Evolutionary conservation across 2,113 vertebrate species (phyloP).

Genomic region (Eublepharis macularius): DNA sequence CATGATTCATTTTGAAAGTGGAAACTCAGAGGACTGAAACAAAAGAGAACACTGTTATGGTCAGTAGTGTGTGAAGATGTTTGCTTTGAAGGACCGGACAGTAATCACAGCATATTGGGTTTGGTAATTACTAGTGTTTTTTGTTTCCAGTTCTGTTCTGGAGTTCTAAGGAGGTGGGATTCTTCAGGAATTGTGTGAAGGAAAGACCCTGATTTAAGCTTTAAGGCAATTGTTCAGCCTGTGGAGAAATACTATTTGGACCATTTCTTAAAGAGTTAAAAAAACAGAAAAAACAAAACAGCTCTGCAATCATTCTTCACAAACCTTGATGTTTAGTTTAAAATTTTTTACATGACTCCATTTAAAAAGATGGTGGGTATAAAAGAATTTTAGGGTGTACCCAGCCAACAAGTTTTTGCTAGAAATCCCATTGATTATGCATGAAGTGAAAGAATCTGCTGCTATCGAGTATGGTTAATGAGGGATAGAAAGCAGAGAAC

Average conservation of each 20-base stretch:
- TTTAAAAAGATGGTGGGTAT: not conserved
- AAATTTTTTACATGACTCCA: not conserved
- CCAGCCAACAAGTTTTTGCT: not conserved
- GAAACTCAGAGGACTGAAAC: slow-evolving; percentile 37
- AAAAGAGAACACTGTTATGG: slow-evolving; percentile 54
- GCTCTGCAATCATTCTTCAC: not conserved
- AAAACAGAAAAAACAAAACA: not conserved
- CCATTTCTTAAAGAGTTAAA: not conserved
- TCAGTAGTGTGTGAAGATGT: slow-evolving; percentile 50
- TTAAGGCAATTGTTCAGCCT: not conserved
- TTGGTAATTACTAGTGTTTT: slow-evolving; percentile 51
- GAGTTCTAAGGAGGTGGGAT: slow-evolving; percentile 35
- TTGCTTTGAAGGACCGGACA: slow-evolving; percentile 57
- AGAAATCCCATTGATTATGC: not conserved
- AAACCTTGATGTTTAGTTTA: slow-evolving; percentile 12
- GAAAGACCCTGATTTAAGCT: not conserved
- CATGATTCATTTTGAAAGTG: slow-evolving; percentile 51
- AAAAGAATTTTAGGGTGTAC: not conserved
- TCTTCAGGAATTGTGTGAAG: slow-evolving; percentile 15
- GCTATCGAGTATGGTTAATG: not conserved
- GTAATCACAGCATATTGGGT: slow-evolving; percentile 53
- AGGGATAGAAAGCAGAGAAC: not conserved
- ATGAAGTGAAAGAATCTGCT: not conserved
- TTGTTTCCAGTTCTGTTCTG: slow-evolving; percentile 35
- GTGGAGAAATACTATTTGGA: not conserved